A percentile compares a stretch with the other conserved stretches of the same genome.
phyloP scores from a whole-genome alignment of 2,888 invertebrate species.

The Caenorhabditis sulstoni region DNA sequence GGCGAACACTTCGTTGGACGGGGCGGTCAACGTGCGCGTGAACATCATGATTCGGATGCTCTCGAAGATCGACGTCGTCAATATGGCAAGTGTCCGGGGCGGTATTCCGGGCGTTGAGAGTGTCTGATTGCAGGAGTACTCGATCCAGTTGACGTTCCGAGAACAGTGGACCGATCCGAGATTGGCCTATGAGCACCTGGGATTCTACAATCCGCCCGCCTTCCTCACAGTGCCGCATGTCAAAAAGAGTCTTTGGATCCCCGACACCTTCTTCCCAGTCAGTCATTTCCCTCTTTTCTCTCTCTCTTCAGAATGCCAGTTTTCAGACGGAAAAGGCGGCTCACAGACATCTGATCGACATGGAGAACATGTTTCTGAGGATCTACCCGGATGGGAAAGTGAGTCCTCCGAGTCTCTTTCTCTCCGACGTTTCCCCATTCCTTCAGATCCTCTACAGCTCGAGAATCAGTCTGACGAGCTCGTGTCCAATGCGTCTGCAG shows the following conservation, averaged over 20 bases:
- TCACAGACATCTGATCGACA: slow-evolving; percentile 84
- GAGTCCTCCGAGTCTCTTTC: neutral
- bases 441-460: slow-evolving; percentile 75
- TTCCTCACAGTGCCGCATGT: slow-evolving; percentile 80
- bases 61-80: slow-evolving; percentile 98
- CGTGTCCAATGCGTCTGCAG: slow-evolving; percentile 73
- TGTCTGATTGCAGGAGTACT: slow-evolving; percentile 86
- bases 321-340: slow-evolving; percentile 98
- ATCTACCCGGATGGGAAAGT: slow-evolving; percentile 91
- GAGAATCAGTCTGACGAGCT: slow-evolving; percentile 75
- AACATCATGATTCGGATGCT: slow-evolving; percentile 98
- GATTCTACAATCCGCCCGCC: slow-evolving; percentile 69
- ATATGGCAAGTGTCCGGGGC: slow-evolving; percentile 89
- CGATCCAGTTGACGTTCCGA: slow-evolving; percentile 96
- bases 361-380: slow-evolving; percentile 90
- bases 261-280: slow-evolving; percentile 82
- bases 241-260: slow-evolving; percentile 94
- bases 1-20: slow-evolving; percentile 82
- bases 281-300: too few relatives aligned
- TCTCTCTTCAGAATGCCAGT: too few relatives aligned
- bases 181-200: slow-evolving; percentile 80
- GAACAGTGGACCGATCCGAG: slow-evolving; percentile 97
- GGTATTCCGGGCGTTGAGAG: too few relatives aligned
- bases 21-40: slow-evolving; percentile 95
- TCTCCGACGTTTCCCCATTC: neutral